phyloP scores from a whole-genome alignment of 2,888 invertebrate genomes.

The Eurytoma adleriae region DNA sequence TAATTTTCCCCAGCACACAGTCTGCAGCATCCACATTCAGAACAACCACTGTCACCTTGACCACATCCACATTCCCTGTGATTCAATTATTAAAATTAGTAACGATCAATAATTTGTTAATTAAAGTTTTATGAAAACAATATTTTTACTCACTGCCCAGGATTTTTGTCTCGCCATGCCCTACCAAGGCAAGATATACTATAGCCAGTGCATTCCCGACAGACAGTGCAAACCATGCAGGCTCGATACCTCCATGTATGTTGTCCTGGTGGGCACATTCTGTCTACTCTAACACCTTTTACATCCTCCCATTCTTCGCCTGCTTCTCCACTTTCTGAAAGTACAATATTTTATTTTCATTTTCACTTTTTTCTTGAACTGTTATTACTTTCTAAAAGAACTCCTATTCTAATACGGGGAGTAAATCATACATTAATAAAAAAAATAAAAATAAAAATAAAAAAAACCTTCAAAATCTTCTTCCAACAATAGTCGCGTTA shows the following conservation, averaged over 20 bases:
- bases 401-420: neutral
- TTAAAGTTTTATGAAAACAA: neutral
- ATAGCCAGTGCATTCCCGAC: slow-evolving; percentile 96
- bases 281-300: slow-evolving; percentile 67
- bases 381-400: neutral
- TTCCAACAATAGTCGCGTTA: slow-evolving; percentile 19
- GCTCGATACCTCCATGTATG: slow-evolving; percentile 89
- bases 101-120: slow-evolving; percentile 3
- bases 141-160: slow-evolving; percentile 67
- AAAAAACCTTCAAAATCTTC: slow-evolving; percentile 31
- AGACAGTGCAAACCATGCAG: slow-evolving; percentile 93
- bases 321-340: slow-evolving; percentile 71
- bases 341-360: slow-evolving; percentile 3
- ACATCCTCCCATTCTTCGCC: slow-evolving; percentile 79
- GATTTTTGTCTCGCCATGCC: slow-evolving; percentile 85
- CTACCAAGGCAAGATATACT: slow-evolving; percentile 89
- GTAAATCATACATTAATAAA: neutral
- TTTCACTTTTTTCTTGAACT: neutral
- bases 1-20: slow-evolving; percentile 87
- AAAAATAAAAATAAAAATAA: slow-evolving; percentile 36
- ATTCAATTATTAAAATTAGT: slow-evolving; percentile 24
- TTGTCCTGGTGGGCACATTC: slow-evolving; percentile 82
- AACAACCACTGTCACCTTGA: slow-evolving; percentile 95
- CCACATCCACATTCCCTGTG: slow-evolving; percentile 95
- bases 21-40: slow-evolving; percentile 93